Evolutionary conservation across 2,113 vertebrate species (phyloP), one percentile per base, ranked within the genome.

Genomic region (Hemibagrus wyckioides): DNA sequence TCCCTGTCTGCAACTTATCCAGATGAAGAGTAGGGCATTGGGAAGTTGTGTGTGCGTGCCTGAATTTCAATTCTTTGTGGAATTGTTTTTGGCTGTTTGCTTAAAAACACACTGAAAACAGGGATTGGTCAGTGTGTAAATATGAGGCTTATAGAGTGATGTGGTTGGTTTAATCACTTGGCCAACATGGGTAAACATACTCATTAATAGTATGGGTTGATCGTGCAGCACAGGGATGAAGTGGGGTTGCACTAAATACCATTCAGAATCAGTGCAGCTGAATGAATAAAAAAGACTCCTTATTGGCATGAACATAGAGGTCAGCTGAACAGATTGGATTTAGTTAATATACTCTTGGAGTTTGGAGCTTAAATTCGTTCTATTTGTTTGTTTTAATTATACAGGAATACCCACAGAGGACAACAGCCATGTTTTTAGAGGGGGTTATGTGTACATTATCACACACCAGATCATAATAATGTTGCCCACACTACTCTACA

Each of bases 131-230:
- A 21, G 33, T 69, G 65, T 69, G 2, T 36, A 69, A 36, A 39
- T 28, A 7, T 15, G n/a, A 71, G 67, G 19, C 67, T 28, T 90
- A 90, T 91, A 90, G 41, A 57, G 33, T 39, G 54, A 80, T 82
- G 14, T 19, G 30, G 50, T 76, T 69, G 61, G 17, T 67, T 69
- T 83, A 21, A 69, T 80, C 86, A 30, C 23, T 57, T 21, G 77
- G 63, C 13, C n/a, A 41, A 36, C 17, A 19, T 69, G 6, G 30
- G 7, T 71, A 23, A 41, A 39, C 21, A 14, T 41, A 41, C 0
- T 71, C 8, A 7, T 33, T 63, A 69, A 63, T 63, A 39, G 30
- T 69, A 69, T 69, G 33, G 33, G 67, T 15, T 15, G 44, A 48
- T 19, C 14, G 8, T 8, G 67, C 33, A 0, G 30, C 67, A 39